Percentiles rank a stretch among this genome's conserved stretches.
Conservation (phyloP, 2,113 vertebrate genomes). For the Protomyctophum bolini region DNA sequence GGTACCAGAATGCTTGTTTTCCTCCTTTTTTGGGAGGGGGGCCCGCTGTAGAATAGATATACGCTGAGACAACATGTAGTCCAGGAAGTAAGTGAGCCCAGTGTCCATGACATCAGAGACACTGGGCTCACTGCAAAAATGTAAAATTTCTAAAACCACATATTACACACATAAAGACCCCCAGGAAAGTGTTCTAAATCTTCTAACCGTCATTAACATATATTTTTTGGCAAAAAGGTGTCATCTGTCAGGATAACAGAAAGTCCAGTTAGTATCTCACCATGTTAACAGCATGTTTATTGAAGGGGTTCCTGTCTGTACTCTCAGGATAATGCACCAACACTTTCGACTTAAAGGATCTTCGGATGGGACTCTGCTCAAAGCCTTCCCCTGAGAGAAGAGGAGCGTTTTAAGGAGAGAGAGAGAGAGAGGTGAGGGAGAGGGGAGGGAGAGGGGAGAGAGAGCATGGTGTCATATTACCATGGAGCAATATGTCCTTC, state of each 20-base stretch:
- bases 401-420: not conserved
- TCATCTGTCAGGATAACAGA: too few relatives aligned
- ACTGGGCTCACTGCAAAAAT: too few relatives aligned
- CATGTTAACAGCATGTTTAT: slow-evolving; percentile 97
- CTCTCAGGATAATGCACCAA: slow-evolving; percentile 94
- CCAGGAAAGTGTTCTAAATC: too few relatives aligned
- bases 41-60: too few relatives aligned
- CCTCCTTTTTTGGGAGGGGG: too few relatives aligned
- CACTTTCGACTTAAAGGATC: slow-evolving; percentile 97
- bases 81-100: too few relatives aligned
- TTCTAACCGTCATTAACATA: too few relatives aligned
- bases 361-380: slow-evolving; percentile 93
- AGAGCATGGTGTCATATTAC: not conserved
- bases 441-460: slow-evolving; percentile 4
- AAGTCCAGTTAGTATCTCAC: slow-evolving; percentile 70
- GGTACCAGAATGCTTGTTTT: too few relatives aligned
- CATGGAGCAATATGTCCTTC: not conserved
- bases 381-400: slow-evolving; percentile 89
- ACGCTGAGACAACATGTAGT: too few relatives aligned
- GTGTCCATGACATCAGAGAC: too few relatives aligned
- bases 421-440: not conserved
- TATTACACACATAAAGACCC: too few relatives aligned
- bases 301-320: slow-evolving; percentile 93
- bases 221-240: not conserved
- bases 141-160: too few relatives aligned